Evolutionary conservation across 2,113 vertebrate species (phyloP).

Genomic region (Chamaetylas fuelleborni): DNA sequence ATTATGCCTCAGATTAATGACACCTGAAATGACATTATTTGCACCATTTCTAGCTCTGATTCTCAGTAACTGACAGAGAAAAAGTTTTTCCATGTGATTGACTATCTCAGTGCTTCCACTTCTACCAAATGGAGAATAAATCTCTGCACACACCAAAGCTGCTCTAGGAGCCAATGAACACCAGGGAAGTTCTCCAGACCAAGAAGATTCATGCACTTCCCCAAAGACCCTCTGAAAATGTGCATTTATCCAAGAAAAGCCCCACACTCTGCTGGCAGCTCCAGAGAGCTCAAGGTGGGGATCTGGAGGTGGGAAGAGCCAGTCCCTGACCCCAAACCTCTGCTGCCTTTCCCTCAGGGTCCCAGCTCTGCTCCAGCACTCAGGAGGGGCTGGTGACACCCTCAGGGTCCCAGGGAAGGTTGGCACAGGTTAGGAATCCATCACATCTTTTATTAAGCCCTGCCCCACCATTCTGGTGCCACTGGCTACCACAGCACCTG

Average conservation of each 20-base stretch:
- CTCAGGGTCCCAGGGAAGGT: neutral
- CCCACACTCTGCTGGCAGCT: neutral
- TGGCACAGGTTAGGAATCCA: neutral
- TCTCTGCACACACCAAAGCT: neutral
- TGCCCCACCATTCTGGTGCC: neutral
- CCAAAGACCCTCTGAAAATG: neutral
- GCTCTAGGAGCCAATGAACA: neutral
- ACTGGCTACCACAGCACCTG: neutral
- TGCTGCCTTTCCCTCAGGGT: rapidly evolving
- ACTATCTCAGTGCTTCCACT: neutral
- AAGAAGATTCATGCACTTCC: neutral
- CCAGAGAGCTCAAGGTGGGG: neutral
- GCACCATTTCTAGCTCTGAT: conserved; percentile 15
- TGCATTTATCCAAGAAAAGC: neutral
- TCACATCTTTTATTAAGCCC: neutral
- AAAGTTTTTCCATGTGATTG: neutral
- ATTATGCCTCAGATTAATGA: conserved; percentile 38
- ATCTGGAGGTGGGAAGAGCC: neutral
- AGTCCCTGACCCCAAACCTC: neutral
- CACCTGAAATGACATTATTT: conserved; percentile 37
- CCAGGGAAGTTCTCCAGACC: neutral
- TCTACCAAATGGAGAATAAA: neutral
- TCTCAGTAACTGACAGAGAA: conserved; percentile 4
- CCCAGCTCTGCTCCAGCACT: neutral
- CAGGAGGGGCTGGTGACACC: neutral